Evolutionary conservation across 2,888 invertebrate species (phyloP), one percentile per base, ranked within the genome.

Genomic region (Cheilosia pagana): DNA sequence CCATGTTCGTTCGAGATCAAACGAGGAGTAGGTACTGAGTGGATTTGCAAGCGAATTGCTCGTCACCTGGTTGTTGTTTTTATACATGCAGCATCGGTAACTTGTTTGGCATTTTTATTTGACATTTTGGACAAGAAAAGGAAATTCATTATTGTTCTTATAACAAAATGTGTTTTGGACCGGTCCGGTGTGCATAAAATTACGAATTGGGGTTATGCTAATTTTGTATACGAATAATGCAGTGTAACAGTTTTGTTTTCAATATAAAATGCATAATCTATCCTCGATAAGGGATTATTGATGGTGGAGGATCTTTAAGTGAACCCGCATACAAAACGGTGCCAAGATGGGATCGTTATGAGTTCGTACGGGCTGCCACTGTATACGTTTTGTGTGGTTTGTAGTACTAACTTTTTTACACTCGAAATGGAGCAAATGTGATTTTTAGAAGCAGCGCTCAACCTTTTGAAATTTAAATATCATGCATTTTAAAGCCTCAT

Each of bases 171-270:
- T 12, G 35, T n/a, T 19, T 21, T 12, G 35, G 21, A 74, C 74
- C 65, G 74, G 65, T 74, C 48, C 3, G 10, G n/a, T 41, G 28
- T n/a, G 72, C 53, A 72, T 63, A 63, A 53, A 72, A 63, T 72
- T 63, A 41, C 72, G 45, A 63, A 72, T 53, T 63, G 72, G 53
- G 72, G 72, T 72, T 63, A 63, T 43, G 60, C n/a, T 23, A 19
- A 52, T 60, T 71, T 45, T n/a, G 35, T 28, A 31, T 28, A 31
- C 52, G 45, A 48, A 50, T 63, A 55, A 74, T 55, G 63, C 65
- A 74, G 39, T 39, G 39, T 21, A 23, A 16, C 28, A 35, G 28
- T 21, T 62, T 19, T 55, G 45, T 25, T 35, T 45, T 45, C 35
- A 63, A 45, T 63, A 39, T n/a, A 55, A 55, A 21, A 16, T 7